A percentile compares a stretch with the other conserved stretches of the same genome.
Conservation (phyloP, 1,140 invertebrate species). For the Teleopsis dalmanni region DNA sequence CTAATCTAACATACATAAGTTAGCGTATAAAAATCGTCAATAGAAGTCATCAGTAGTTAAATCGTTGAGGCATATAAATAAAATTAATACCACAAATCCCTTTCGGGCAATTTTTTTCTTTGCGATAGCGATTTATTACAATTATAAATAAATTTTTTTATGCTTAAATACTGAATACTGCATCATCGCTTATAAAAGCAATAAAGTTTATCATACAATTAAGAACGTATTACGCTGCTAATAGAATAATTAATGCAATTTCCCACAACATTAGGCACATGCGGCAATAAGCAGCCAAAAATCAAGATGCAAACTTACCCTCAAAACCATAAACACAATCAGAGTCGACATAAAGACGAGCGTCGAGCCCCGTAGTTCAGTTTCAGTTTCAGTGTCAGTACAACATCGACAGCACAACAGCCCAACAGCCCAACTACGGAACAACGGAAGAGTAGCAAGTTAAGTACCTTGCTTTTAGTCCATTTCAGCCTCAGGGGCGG, state of each 20-base stretch:
- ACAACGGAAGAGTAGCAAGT: background rate
- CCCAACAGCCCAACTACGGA: constrained; percentile 3
- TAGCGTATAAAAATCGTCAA: too few species aligned
- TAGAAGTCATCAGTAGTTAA: too few species aligned
- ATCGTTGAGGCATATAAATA: too few species aligned
- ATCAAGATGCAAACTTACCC: constrained; percentile 7
- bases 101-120: too few species aligned
- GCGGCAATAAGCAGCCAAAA: constrained; percentile 3
- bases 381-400: constrained; percentile 1
- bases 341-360: background rate
- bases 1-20: too few species aligned
- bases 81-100: too few species aligned
- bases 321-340: background rate
- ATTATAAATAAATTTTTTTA: too few species aligned
- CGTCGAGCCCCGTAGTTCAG: background rate
- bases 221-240: constrained; percentile 45
- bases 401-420: constrained; percentile 2
- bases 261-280: constrained; percentile 44
- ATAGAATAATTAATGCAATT: constrained; percentile 46
- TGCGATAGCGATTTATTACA: too few species aligned
- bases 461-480: constrained; percentile 1
- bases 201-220: constrained; percentile 46
- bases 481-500: constrained; percentile 6
- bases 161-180: too few species aligned
- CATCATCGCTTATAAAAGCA: too few species aligned